These are phyloP conservation scores for Eupithecia centaureata DNA, from an alignment of 2,888 invertebrate species.

Conservation along the genomic window DNA sequence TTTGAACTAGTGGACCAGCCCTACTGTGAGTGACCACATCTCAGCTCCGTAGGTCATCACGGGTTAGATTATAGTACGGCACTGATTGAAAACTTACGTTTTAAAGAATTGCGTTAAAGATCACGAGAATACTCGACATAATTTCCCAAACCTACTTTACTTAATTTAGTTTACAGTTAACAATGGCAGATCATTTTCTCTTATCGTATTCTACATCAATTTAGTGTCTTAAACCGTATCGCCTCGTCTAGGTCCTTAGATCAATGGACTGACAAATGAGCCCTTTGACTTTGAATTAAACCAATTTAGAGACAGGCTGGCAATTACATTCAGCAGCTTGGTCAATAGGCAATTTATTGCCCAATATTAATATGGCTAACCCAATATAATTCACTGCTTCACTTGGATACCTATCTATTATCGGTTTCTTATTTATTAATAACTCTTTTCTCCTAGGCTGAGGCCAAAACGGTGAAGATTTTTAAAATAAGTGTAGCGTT, in stretches of 20 bases:
- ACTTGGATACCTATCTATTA: neutral
- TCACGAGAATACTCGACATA: too few species aligned
- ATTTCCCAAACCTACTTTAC: neutral
- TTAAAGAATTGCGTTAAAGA: too few species aligned
- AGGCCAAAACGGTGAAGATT: too few species aligned
- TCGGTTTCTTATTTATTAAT: neutral
- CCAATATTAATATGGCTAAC: neutral
- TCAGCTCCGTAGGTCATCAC: too few species aligned
- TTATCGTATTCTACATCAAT: neutral
- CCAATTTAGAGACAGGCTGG: neutral
- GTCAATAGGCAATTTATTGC: conserved; percentile 24
- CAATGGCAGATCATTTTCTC: neutral
- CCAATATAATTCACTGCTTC: neutral
- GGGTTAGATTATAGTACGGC: too few species aligned
- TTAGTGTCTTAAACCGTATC: neutral
- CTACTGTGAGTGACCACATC: too few species aligned
- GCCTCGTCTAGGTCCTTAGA: neutral
- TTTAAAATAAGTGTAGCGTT: too few species aligned
- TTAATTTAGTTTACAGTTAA: neutral
- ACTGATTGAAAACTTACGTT: too few species aligned
- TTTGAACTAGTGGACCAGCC: too few species aligned
- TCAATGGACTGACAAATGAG: conserved; percentile 6
- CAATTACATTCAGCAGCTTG: conserved; percentile 1
- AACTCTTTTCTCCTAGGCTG: too few species aligned
- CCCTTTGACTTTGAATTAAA: conserved; percentile 4